A percentile compares a stretch with the other conserved stretches of the same genome.
Conservation (phyloP, 2,888 invertebrate species). For the Zygogramma bicolorata region DNA sequence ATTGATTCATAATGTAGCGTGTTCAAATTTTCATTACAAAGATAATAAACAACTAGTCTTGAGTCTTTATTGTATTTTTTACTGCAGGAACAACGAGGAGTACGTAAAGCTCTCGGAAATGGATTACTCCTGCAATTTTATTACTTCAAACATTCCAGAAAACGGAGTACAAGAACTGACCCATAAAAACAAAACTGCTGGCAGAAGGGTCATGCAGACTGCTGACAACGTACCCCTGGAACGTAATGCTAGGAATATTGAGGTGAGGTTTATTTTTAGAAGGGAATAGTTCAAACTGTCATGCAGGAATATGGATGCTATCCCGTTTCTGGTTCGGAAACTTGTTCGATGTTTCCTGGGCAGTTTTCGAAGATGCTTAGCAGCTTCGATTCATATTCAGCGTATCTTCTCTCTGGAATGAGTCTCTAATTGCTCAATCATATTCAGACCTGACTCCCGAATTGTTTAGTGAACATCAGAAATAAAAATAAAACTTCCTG, state of each 20-base stretch:
- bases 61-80: neutral
- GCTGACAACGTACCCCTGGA: constrained; percentile 47
- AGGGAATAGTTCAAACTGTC: neutral
- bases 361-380: too few species aligned
- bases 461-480: too few species aligned
- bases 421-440: too few species aligned
- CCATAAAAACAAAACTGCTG: constrained; percentile 30
- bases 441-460: too few species aligned
- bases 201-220: constrained; percentile 35
- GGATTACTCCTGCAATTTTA: constrained; percentile 60
- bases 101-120: constrained; percentile 57
- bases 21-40: neutral
- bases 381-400: too few species aligned
- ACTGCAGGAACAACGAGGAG: constrained; percentile 44
- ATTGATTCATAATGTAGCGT: too few species aligned
- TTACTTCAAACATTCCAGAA: constrained; percentile 44
- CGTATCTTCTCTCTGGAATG: too few species aligned
- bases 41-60: neutral
- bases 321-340: too few species aligned
- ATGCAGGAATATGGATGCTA: too few species aligned
- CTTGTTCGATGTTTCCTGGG: too few species aligned
- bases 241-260: constrained; percentile 44
- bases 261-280: constrained; percentile 39
- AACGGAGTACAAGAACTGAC: constrained; percentile 32
- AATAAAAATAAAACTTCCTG: too few species aligned